These are phyloP conservation scores for Catocala nupta DNA, from an alignment of 2,888 invertebrate genomes.

Conservation along the genomic window DNA sequence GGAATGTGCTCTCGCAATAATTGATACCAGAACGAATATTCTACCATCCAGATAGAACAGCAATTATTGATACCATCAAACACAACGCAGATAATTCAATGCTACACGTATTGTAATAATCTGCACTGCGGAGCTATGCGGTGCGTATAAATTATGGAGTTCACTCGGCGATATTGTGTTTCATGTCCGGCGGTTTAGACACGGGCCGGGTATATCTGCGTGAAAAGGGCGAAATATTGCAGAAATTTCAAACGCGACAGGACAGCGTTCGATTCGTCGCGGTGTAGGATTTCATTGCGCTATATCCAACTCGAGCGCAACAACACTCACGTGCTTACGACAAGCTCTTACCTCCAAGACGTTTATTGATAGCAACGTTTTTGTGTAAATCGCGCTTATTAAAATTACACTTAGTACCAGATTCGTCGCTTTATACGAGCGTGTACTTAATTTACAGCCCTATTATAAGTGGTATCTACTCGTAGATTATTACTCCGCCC, in stretches of 20 bases:
- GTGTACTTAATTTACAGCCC: conserved; percentile 58
- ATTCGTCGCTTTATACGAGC: conserved; percentile 57
- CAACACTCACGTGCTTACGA: conserved; percentile 74
- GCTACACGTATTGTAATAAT: conserved; percentile 72
- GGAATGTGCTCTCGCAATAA: conserved; percentile 20
- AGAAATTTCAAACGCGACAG: conserved; percentile 86
- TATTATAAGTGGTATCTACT: conserved; percentile 51
- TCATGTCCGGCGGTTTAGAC: conserved; percentile 85
- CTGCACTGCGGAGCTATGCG: conserved; percentile 65
- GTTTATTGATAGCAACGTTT: conserved; percentile 80
- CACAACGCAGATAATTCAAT: conserved; percentile 62
- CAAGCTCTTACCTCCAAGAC: conserved; percentile 67
- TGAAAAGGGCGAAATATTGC: conserved; percentile 87
- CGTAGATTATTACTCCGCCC: conserved; percentile 52
- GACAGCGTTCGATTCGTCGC: conserved; percentile 85
- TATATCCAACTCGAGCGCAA: conserved; percentile 68
- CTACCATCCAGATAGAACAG: conserved; percentile 7
- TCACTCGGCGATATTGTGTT: conserved; percentile 84
- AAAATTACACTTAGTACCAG: conserved; percentile 71
- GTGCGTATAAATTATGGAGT: conserved; percentile 83
- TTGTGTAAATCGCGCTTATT: conserved; percentile 70
- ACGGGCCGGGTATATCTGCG: conserved; percentile 83
- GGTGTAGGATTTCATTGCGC: conserved; percentile 86
- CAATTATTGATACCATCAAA: conserved; percentile 38
- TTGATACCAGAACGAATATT: conserved; percentile 13